phyloP scores from a whole-genome alignment of 2,113 vertebrate genomes.

The Labeo rohita region DNA sequence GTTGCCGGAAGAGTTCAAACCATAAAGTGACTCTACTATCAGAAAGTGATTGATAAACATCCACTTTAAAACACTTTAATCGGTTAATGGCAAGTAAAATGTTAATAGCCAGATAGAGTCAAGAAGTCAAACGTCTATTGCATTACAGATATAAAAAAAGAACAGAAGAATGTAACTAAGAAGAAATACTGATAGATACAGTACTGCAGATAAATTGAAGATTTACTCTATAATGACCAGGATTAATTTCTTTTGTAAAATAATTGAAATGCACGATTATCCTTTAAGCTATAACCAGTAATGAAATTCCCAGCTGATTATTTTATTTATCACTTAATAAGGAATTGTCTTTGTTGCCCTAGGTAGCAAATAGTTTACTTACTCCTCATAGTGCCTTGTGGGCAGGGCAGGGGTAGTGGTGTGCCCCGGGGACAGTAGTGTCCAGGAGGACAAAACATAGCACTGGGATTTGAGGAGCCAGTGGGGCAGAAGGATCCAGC shows the following conservation, averaged over 20 bases:
- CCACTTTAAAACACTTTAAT: not conserved
- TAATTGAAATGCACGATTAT: not conserved
- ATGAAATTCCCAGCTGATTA: not conserved
- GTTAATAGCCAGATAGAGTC: not conserved
- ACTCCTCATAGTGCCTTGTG: constrained; percentile 72
- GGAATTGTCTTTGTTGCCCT: not conserved
- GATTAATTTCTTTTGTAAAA: not conserved
- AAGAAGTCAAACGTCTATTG: not conserved
- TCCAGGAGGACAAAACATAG: constrained; percentile 70
- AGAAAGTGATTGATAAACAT: not conserved
- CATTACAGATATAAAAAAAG: not conserved
- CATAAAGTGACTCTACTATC: not conserved
- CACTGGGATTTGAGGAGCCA: constrained; percentile 71
- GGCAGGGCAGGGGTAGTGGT: constrained; percentile 70
- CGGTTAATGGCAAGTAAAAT: not conserved
- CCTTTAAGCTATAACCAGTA: not conserved
- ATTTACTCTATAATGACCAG: not conserved
- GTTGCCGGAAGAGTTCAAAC: not conserved
- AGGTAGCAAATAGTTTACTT: constrained; percentile 47
- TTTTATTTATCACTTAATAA: not conserved
- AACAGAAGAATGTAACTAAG: not conserved
- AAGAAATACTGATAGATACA: not conserved
- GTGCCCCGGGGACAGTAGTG: constrained; percentile 85
- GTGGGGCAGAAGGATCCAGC: constrained; percentile 79
- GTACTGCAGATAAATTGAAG: not conserved